Conservation (phyloP, 2,797 vertebrate species). For the Ispidina lecontei region DNA sequence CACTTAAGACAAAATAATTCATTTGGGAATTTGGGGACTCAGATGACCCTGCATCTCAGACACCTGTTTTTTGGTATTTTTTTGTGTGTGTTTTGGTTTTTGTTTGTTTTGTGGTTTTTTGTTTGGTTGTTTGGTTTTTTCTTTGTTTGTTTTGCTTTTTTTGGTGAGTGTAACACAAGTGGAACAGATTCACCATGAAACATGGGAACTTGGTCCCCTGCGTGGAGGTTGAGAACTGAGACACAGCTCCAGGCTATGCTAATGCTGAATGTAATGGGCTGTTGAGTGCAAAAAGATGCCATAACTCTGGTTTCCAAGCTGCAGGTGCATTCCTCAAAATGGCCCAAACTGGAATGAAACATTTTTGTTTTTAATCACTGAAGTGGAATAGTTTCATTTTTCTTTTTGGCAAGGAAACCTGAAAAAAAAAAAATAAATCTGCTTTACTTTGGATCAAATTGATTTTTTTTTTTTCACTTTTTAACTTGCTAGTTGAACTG, state of each 20-base stretch:
- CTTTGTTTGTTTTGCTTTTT: too few relatives aligned
- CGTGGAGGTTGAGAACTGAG: neutral
- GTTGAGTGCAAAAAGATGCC: neutral
- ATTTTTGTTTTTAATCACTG: constrained; percentile 36
- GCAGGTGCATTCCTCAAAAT: neutral
- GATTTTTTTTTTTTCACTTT: constrained; percentile 17
- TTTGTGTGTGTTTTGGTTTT: too few relatives aligned
- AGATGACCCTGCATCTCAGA: neutral
- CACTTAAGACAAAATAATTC: neutral
- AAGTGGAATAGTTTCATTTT: constrained; percentile 46
- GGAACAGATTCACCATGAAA: neutral
- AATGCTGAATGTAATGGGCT: neutral
- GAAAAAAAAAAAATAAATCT: neutral
- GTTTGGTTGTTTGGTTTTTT: too few relatives aligned
- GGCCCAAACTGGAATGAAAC: neutral
- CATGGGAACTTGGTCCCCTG: neutral
- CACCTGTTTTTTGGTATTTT: too few relatives aligned
- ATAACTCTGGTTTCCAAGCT: neutral
- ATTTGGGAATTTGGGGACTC: too few relatives aligned
- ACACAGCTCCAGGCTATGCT: neutral
- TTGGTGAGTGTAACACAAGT: neutral
- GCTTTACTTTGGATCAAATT: neutral
- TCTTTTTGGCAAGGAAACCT: constrained; percentile 38
- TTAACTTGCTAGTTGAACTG: constrained; percentile 41
- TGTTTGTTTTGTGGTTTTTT: too few relatives aligned